Conservation (phyloP, 92 coral and sea anemone species). For the Heteractis magnifica region DNA sequence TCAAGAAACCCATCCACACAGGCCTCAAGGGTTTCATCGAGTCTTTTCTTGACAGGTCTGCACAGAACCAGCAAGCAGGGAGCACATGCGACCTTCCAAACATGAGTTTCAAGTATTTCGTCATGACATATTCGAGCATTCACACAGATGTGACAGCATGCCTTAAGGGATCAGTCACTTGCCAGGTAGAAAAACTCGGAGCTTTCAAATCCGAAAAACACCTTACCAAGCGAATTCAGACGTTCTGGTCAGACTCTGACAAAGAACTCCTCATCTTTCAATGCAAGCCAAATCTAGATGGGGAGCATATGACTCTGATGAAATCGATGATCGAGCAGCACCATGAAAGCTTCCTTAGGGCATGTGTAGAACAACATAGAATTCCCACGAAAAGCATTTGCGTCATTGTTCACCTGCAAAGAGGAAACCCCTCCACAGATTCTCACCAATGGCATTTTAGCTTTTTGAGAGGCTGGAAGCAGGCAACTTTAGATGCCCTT, state of each 20-base stretch:
- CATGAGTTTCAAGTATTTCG: conserved; percentile 29
- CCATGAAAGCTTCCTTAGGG: conserved; percentile 17
- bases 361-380: background rate
- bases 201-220: conserved; percentile 45
- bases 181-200: conserved; percentile 41
- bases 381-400: conserved; percentile 30
- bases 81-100: background rate
- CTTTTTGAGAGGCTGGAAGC: conserved; percentile 38
- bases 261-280: conserved; percentile 33
- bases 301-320: conserved; percentile 30
- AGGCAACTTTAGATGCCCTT: conserved; percentile 41
- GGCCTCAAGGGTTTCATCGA: conserved; percentile 39
- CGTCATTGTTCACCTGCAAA: conserved; percentile 37
- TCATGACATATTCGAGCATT: conserved; percentile 40
- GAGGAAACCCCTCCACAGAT: conserved; percentile 5
- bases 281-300: conserved; percentile 44
- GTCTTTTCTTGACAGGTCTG: background rate
- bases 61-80: background rate
- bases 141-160: conserved; percentile 30
- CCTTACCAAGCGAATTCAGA: conserved; percentile 25
- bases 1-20: conserved; percentile 34
- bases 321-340: conserved; percentile 33
- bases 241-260: conserved; percentile 34
- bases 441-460: conserved; percentile 23
- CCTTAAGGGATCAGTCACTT: conserved; percentile 23